phyloP scores from a whole-genome alignment of 2,113 vertebrate genomes.

The Alaudala cheleensis region DNA sequence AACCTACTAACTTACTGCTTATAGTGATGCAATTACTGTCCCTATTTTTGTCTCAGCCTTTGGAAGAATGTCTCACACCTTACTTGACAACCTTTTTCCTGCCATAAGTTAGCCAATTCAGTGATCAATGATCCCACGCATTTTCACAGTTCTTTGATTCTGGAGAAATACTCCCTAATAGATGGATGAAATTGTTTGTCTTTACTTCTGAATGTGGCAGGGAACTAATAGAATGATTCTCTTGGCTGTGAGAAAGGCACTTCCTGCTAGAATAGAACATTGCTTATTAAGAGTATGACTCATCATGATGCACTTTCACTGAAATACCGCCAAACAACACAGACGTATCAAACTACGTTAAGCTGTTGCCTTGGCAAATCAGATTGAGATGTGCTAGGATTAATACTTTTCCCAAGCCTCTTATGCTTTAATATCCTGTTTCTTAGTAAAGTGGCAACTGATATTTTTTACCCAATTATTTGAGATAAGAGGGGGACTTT shows the following conservation, averaged over 20 bases:
- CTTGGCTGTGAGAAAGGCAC: slow-evolving; percentile 33
- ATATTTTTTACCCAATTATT: not conserved
- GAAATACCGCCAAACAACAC: slow-evolving; percentile 2
- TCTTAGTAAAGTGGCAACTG: not conserved
- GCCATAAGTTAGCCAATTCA: not conserved
- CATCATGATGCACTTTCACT: slow-evolving; percentile 11
- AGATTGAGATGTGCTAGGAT: not conserved
- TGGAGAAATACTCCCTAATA: not conserved
- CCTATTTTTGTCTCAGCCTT: not conserved
- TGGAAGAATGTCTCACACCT: not conserved
- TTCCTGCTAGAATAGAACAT: slow-evolving; percentile 52
- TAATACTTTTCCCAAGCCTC: not conserved
- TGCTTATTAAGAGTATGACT: slow-evolving; percentile 35
- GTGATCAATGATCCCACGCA: not conserved
- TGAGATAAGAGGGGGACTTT: not conserved
- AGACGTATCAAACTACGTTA: slow-evolving; percentile 1
- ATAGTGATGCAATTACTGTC: not conserved
- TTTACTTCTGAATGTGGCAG: not conserved
- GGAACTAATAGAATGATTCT: not conserved
- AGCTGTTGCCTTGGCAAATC: slow-evolving; percentile 58
- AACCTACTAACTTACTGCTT: not conserved
- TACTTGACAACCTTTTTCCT: not conserved
- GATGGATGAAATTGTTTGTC: not conserved
- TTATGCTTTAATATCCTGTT: not conserved
- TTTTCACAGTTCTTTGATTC: not conserved